phyloP scores from a whole-genome alignment of 1,140 invertebrate genomes.

The Olivierus martensii region DNA sequence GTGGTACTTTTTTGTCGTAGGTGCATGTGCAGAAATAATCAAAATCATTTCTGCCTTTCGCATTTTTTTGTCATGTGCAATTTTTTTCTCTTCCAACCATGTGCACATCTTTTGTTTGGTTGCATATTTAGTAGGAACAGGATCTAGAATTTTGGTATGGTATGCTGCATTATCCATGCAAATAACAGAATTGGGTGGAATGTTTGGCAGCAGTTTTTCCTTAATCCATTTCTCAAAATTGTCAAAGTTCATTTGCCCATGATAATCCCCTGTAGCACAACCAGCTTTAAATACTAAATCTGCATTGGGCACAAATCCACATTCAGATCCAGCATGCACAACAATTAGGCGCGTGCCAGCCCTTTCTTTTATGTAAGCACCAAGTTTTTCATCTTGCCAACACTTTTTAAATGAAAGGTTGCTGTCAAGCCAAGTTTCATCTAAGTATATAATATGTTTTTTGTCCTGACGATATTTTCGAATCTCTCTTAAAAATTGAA shows the following conservation, averaged over 20 bases:
- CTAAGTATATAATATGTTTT: not conserved
- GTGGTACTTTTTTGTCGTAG: too few relatives aligned
- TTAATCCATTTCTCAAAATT: slow-evolving; percentile 21
- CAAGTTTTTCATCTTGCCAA: not conserved
- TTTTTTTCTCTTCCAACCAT: too few relatives aligned
- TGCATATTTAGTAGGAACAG: too few relatives aligned
- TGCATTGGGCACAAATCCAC: slow-evolving; percentile 16
- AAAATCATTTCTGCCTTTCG: too few relatives aligned
- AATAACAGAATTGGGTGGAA: too few relatives aligned
- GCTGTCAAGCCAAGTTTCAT: slow-evolving; percentile 5
- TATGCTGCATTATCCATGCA: too few relatives aligned
- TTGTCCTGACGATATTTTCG: not conserved
- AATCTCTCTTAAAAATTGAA: not conserved
- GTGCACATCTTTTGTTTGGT: too few relatives aligned
- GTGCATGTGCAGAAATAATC: too few relatives aligned
- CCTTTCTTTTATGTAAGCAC: not conserved
- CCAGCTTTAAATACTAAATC: slow-evolving; percentile 8
- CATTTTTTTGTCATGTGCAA: too few relatives aligned
- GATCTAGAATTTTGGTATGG: too few relatives aligned
- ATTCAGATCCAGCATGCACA: slow-evolving; percentile 14
- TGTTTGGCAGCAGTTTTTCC: slow-evolving; percentile 22
- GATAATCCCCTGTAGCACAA: slow-evolving; percentile 18
- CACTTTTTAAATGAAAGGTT: not conserved
- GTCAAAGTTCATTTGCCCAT: slow-evolving; percentile 20
- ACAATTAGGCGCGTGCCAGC: slow-evolving; percentile 13